phyloP scores from a whole-genome alignment of 2,888 invertebrate species.

The Drosophila formosana region DNA sequence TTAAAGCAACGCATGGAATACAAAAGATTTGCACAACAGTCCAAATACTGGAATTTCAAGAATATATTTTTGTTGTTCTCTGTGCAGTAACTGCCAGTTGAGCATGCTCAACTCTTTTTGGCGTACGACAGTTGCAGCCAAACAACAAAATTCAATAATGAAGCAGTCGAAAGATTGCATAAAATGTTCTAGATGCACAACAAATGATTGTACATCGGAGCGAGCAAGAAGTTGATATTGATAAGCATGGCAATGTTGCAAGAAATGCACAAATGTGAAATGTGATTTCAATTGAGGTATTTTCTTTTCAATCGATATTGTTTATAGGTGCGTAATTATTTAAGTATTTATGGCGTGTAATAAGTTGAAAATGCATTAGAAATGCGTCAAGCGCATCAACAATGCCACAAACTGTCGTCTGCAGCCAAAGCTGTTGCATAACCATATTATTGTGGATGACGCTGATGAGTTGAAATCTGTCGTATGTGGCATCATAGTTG shows the following conservation, averaged over 20 bases:
- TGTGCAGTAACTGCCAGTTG: background rate
- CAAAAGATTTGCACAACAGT: no score
- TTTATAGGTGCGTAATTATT: background rate
- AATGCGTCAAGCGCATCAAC: conserved; percentile 43
- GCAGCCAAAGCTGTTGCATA: conserved; percentile 20
- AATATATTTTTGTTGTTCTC: no score
- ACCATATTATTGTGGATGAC: conserved; percentile 52
- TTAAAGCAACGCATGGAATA: background rate
- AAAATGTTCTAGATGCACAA: conserved; percentile 49
- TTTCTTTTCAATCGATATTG: background rate
- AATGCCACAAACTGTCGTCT: conserved; percentile 50
- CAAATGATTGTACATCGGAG: conserved; percentile 20
- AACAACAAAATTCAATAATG: conserved; percentile 26
- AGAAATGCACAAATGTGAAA: background rate
- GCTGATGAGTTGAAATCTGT: conserved; percentile 66
- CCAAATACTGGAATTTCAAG: no score
- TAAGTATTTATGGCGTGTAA: background rate
- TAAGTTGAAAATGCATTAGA: background rate
- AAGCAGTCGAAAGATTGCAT: conserved; percentile 49
- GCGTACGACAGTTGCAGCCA: conserved; percentile 3
- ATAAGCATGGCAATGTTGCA: background rate
- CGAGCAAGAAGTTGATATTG: background rate
- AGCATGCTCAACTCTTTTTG: conserved; percentile 1
- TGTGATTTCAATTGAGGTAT: background rate
- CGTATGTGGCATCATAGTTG: conserved; percentile 12